phyloP scores from a whole-genome alignment of 2,113 vertebrate genomes.

The Uria lomvia region DNA sequence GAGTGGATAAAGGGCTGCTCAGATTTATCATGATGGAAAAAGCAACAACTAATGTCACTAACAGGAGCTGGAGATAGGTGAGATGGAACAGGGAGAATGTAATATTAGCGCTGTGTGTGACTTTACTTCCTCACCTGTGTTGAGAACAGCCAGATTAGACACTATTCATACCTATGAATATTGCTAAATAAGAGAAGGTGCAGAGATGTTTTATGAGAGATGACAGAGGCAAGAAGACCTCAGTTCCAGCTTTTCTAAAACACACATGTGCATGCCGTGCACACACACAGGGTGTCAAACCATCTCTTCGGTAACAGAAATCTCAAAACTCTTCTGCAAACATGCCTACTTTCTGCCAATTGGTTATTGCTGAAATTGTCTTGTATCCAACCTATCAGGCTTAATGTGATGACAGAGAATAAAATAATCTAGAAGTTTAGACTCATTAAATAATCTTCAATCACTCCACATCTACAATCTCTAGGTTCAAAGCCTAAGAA shows the following conservation, averaged over 20 bases:
- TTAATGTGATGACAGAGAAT: neutral
- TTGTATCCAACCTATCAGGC: neutral
- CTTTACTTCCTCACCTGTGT: neutral
- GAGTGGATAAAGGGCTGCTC: neutral
- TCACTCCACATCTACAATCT: neutral
- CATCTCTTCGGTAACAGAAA: neutral
- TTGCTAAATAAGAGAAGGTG: neutral
- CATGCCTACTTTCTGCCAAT: neutral
- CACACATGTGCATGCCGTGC: accelerated
- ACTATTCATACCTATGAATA: neutral
- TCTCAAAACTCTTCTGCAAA: neutral
- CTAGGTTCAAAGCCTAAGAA: neutral
- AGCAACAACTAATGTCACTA: neutral
- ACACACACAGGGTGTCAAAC: neutral
- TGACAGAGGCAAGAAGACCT: neutral
- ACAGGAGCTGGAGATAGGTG: neutral
- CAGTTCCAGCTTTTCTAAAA: neutral
- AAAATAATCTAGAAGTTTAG: neutral
- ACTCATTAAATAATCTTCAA: constrained; percentile 34
- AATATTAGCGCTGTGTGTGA: neutral
- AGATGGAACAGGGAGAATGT: neutral
- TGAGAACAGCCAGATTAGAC: neutral
- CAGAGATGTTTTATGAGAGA: neutral
- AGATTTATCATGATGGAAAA: neutral
- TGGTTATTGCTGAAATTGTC: neutral